A percentile compares a stretch with the other conserved stretches of the same genome.
Evolutionary conservation across 2,113 vertebrate species (phyloP).

Genomic region (Pycnonotus jocosus): DNA sequence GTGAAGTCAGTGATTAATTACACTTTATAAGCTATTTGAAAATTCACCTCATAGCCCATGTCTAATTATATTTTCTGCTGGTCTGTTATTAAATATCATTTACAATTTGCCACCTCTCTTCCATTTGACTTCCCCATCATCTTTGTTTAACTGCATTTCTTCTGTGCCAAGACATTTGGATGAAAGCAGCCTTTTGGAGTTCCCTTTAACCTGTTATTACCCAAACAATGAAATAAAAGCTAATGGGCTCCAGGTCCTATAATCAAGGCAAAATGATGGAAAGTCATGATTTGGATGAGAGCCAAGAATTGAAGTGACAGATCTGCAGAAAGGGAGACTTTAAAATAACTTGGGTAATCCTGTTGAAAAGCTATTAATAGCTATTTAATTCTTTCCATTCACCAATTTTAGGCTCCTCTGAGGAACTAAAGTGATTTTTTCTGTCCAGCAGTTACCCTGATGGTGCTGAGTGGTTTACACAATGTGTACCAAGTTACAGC

Average conservation of each 20-base stretch:
- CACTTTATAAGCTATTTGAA: neutral
- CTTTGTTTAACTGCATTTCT: neutral
- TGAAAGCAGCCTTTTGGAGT: neutral
- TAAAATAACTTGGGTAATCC: neutral
- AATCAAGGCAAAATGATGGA: neutral
- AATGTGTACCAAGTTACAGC: neutral
- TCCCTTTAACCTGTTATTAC: constrained; percentile 8
- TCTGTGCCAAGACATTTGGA: neutral
- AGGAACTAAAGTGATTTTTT: neutral
- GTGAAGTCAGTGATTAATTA: neutral
- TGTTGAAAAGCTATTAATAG: neutral
- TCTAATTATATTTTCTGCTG: neutral
- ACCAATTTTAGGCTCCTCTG: neutral
- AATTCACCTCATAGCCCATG: neutral
- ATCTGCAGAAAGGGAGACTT: neutral
- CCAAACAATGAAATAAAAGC: neutral
- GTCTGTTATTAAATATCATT: neutral
- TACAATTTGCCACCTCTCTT: neutral
- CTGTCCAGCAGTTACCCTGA: neutral
- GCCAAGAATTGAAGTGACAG: neutral
- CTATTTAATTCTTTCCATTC: neutral
- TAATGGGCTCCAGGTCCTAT: neutral
- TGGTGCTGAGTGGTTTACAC: neutral
- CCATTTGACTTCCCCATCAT: neutral
- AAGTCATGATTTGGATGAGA: neutral